Percentiles rank a stretch among this genome's conserved stretches.
These are phyloP conservation scores for Epinotia nisella DNA, from an alignment of 2,888 invertebrate genomes.

Conservation along the genomic window DNA sequence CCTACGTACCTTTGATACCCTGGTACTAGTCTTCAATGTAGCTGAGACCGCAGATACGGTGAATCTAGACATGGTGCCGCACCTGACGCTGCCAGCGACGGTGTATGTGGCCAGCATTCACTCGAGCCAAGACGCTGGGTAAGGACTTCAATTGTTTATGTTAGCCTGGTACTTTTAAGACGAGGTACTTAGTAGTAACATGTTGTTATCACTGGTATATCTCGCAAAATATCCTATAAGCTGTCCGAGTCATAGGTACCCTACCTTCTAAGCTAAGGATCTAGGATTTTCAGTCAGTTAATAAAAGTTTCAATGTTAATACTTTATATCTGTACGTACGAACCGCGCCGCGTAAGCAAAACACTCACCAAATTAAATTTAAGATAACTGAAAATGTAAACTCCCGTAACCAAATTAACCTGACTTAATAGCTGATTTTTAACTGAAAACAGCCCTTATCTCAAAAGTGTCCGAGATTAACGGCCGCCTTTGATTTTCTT, in stretches of 20 bases:
- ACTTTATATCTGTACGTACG: too few relatives aligned
- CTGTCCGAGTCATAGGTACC: too few relatives aligned
- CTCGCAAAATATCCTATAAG: too few relatives aligned
- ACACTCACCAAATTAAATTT: background rate
- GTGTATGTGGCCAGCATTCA: constrained; percentile 61
- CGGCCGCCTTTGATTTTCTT: constrained; percentile 38
- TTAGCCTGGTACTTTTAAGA: background rate
- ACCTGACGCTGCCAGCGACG: constrained; percentile 55
- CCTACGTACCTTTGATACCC: constrained; percentile 53
- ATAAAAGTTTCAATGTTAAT: too few relatives aligned
- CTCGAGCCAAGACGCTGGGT: constrained; percentile 58
- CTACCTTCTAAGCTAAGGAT: too few relatives aligned
- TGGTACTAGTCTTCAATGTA: constrained; percentile 79
- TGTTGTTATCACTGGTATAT: too few relatives aligned
- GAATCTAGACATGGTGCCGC: constrained; percentile 58
- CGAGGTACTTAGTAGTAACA: too few relatives aligned
- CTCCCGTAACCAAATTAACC: constrained; percentile 25
- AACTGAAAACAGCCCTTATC: constrained; percentile 32
- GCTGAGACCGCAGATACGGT: constrained; percentile 64
- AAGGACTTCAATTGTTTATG: constrained; percentile 37
- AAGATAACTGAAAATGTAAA: constrained; percentile 16
- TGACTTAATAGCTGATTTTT: constrained; percentile 22
- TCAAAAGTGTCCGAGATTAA: constrained; percentile 32
- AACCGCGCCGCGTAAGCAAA: background rate
- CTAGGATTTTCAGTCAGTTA: too few relatives aligned